phyloP scores from a whole-genome alignment of 2,888 invertebrate species.

The Hymenopus coronatus region DNA sequence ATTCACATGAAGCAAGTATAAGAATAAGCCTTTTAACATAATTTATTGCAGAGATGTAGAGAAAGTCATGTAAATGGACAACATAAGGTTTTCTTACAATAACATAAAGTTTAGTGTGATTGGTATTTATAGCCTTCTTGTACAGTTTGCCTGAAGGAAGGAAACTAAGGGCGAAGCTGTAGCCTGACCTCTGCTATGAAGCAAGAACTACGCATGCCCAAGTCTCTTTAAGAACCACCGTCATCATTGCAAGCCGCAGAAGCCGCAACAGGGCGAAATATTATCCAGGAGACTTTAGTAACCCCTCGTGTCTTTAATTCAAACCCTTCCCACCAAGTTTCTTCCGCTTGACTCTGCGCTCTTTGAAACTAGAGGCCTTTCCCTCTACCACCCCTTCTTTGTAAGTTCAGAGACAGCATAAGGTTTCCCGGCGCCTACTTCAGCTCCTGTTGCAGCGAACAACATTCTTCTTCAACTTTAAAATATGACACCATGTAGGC shows the following conservation, averaged over 20 bases:
- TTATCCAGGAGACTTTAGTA: neutral
- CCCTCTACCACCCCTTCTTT: neutral
- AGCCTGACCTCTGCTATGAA: neutral
- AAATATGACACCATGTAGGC: neutral
- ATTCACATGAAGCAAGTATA: too few relatives aligned
- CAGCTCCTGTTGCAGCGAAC: neutral
- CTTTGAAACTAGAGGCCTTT: neutral
- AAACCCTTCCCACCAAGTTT: neutral
- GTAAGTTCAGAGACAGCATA: neutral
- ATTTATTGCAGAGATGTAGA: too few relatives aligned
- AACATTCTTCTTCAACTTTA: neutral
- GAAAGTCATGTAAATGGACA: too few relatives aligned
- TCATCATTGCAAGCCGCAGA: neutral
- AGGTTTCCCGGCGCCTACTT: neutral
- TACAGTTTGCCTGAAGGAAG: neutral
- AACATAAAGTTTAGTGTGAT: too few relatives aligned
- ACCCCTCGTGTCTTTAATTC: neutral
- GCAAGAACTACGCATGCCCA: neutral
- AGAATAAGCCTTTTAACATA: too few relatives aligned
- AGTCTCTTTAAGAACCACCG: neutral
- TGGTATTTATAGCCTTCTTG: too few relatives aligned
- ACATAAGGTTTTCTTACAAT: too few relatives aligned
- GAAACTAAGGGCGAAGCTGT: neutral
- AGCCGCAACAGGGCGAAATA: neutral
- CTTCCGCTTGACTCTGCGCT: neutral